Base-by-base conservation (phyloP, 2,888 invertebrate species). In the Conomelus anceps region DNA sequence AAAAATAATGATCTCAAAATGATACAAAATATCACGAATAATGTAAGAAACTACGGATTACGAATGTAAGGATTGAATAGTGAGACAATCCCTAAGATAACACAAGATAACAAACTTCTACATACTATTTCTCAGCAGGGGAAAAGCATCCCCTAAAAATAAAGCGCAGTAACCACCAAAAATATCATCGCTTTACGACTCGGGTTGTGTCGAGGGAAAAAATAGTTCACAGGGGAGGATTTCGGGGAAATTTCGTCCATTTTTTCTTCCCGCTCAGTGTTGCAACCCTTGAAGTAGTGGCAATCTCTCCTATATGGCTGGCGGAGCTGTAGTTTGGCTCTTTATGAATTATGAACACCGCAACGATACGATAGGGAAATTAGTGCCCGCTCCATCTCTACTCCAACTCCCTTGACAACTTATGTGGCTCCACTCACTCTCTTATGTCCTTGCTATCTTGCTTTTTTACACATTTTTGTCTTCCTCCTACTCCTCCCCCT, bases 171-270 rank as follows among this genome's bases (percentile, higher is more conserved):
- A 17, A 34, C 34, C 34, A 34, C 6, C 34, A 9, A 34, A 34
- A 34, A 34, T 6, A 34, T 34, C 13, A 9, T 13, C 11, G 17
- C 34, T 88, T 3, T 4, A 0, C 20, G 23, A 0, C 20, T 41
- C 22, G 22, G n/a, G n/a, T 41, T 9, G 88, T 41, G 26, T n/a
- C 22, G 13, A 7, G 29, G 34, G 34, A 20, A 29, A 34, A 34
- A 34, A 34, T 9, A 22, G n/a, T 92, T 89, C 84, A 88, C 86
- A 26, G 84, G 86, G 90, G 84, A 85, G 88, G 93, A 93, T 93
- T 9, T n/a, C 20, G 23, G 23, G 86, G 86, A 24, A 23, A 23
- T 86, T 20, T 85, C 22, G 85, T 23, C n/a, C n/a, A n/a, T n/a
- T n/a, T n/a, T n/a, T n/a, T n/a, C n/a, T n/a, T n/a, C n/a, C n/a